phyloP scores from a whole-genome alignment of 37 sponge, comb jelly and placozoan species.

The Theonella swinhoei region DNA sequence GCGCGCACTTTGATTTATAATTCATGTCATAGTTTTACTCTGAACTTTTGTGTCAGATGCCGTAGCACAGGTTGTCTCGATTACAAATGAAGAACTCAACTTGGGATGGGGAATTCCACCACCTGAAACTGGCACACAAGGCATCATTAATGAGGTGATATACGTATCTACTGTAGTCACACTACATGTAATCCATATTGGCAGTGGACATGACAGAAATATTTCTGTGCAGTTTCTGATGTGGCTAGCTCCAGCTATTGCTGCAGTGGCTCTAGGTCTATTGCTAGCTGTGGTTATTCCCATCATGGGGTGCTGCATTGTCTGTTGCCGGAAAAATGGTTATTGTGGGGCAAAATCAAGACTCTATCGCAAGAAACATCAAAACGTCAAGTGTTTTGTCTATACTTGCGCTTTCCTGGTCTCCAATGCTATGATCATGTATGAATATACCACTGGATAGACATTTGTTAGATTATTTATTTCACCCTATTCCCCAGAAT shows the following conservation, averaged over 20 bases:
- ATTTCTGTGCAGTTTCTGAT: not conserved
- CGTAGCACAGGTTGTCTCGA: no score
- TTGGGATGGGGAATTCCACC: not conserved
- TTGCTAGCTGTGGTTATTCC: constrained; percentile 10
- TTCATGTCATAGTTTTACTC: no score
- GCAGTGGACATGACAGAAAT: not conserved
- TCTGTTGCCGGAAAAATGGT: constrained; percentile 36
- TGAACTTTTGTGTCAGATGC: no score
- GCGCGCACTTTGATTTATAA: no score
- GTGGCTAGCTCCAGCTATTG: constrained; percentile 17
- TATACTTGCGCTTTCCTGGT: not conserved
- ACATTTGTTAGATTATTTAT: not conserved
- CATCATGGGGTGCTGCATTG: constrained; percentile 3
- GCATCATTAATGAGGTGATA: not conserved
- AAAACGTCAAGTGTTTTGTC: constrained; percentile 27
- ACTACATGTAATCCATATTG: no score
- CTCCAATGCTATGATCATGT: constrained; percentile 1
- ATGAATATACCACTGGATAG: not conserved
- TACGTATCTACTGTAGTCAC: not conserved
- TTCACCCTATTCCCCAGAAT: not conserved
- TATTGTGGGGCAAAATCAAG: constrained; percentile 21
- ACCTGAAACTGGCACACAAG: not conserved
- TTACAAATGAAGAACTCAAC: not conserved
- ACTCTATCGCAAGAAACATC: constrained; percentile 3
- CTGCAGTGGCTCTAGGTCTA: constrained; percentile 7